Evolutionary conservation across 2,113 vertebrate species (phyloP), one percentile per base, ranked within the genome.

Genomic region (Euleptes europaea): DNA sequence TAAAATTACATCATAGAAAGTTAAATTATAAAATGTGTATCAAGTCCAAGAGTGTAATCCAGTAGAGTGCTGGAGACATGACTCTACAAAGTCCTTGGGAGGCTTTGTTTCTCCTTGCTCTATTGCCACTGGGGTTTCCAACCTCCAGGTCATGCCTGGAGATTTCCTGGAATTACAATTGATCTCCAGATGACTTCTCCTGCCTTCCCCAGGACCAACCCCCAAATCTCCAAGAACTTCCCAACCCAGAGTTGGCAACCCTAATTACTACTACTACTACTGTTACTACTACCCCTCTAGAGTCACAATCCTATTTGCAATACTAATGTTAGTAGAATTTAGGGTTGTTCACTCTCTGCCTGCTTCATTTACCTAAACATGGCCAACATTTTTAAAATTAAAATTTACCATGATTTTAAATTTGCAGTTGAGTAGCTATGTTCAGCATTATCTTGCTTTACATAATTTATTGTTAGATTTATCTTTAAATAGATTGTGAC

Each of bases 1-100:
- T 85, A n/a, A 84, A 73, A 72, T 26, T 85, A 44, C 13, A 51
- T 9, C n/a, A 78, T 15, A 84, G 54, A 84, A 70, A 69, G 13
- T 35, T 42, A 15, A 42, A 14, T 23, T 31, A 51, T 26, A 67
- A 67, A 28, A 31, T 69, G 21, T 5, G 31, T 66, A 69, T n/a
- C 47, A 84, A 51, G 35, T 51, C 67, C 44, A 84, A 35, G n/a
- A 75, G 4, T 26, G 10, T 14, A 42, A 31, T 77, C 44, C 69
- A 84, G 33, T 26, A 11, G 38, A 57, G 28, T 84, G 74, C 31
- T 19, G 26, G 44, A 33, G 13, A 13, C 4, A 83, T 14, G 9
- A 44, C 8, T 44, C 71, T 26, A 47, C 40, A 73, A 28, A 83
- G 40, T 33, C 38, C n/a, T 42, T 78, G 7, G 4, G 49, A 77